Conservation (phyloP, 1,140 invertebrate genomes). For the Microplitis demolitor region DNA sequence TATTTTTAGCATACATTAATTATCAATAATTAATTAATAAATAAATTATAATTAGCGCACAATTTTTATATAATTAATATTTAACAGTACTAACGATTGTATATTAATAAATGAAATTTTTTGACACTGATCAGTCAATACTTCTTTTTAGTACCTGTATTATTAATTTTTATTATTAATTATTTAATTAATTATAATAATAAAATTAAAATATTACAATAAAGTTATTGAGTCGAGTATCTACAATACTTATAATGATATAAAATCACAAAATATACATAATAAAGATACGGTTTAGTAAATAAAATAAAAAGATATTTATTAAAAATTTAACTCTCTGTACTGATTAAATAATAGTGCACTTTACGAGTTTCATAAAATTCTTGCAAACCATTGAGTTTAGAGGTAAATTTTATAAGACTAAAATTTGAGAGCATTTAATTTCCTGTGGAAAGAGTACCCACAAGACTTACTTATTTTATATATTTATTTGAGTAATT, state of each 20-base stretch:
- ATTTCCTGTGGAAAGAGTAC: no score
- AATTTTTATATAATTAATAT: constrained; percentile 16
- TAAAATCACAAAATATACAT: constrained; percentile 64
- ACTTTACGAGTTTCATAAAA: no score
- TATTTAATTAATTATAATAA: constrained; percentile 41
- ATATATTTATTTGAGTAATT: no score
- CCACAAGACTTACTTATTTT: no score
- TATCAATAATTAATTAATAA: neutral
- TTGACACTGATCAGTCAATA: constrained; percentile 26
- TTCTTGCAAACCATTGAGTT: no score
- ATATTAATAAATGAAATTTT: constrained; percentile 32
- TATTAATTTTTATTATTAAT: constrained; percentile 42
- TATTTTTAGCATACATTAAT: neutral
- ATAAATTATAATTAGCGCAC: neutral
- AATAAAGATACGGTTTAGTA: constrained; percentile 31
- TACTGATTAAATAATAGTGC: no score
- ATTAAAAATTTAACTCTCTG: no score
- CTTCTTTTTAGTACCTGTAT: constrained; percentile 56
- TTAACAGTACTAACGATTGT: neutral
- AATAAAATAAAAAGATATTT: constrained; percentile 10
- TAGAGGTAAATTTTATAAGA: no score
- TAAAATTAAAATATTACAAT: constrained; percentile 47
- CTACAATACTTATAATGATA: constrained; percentile 60
- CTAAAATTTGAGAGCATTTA: no score
- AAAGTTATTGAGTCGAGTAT: constrained; percentile 58